These are phyloP conservation scores for Arctia plantaginis DNA, from an alignment of 2,888 invertebrate species.

Conservation along the genomic window DNA sequence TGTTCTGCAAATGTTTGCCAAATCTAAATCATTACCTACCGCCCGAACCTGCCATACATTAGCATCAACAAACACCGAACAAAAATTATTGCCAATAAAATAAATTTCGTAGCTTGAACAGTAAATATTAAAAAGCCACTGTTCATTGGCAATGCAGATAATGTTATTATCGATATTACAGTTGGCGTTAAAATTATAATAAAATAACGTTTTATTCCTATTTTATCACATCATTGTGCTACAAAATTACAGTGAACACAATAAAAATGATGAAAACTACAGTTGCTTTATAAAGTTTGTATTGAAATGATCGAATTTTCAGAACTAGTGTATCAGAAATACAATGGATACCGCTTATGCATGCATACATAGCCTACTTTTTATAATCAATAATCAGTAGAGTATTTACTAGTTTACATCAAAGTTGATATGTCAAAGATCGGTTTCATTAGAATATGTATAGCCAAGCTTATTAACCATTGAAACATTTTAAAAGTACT, in stretches of 20 bases:
- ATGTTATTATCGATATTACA: conserved; percentile 3
- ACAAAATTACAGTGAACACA: not conserved
- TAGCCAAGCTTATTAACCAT: not conserved
- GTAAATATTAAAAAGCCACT: conserved; percentile 6
- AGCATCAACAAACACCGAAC: conserved; percentile 3
- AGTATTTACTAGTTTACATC: not conserved
- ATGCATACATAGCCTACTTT: too few relatives aligned
- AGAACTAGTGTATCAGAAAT: too few relatives aligned
- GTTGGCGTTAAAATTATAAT: not conserved
- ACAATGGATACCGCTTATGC: too few relatives aligned
- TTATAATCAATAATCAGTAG: not conserved
- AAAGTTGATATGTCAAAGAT: not conserved
- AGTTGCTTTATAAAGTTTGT: too few relatives aligned
- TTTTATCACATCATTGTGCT: not conserved
- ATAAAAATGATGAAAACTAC: not conserved
- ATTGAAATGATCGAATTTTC: too few relatives aligned
- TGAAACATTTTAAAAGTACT: not conserved
- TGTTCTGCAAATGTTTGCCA: not conserved
- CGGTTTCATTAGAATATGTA: not conserved
- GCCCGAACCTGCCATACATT: not conserved
- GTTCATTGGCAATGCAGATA: not conserved
- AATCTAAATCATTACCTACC: not conserved
- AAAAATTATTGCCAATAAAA: conserved; percentile 8
- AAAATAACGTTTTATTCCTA: not conserved
- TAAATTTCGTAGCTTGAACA: not conserved